Evolutionary conservation across 2,797 vertebrate species (phyloP), one percentile per base, ranked within the genome.

Genomic region (Thamnophis elegans): DNA sequence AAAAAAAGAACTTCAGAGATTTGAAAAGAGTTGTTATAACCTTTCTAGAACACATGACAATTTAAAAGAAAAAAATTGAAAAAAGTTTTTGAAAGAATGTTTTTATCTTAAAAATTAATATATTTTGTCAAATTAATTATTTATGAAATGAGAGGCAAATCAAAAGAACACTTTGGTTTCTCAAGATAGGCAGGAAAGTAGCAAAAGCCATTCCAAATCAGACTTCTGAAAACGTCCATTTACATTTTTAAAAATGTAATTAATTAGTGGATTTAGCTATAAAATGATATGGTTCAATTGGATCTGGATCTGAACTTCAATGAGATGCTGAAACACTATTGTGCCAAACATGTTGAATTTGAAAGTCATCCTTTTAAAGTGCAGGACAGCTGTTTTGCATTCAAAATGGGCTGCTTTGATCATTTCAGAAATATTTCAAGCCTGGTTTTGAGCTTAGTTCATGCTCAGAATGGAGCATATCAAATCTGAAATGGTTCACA

Each of bases 31-130:
- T 26, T 92, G 54, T n/a, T 92, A 91, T 90, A 94, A 1, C 91
- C 36, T 92, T 88, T 92, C 53, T 3, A 87, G 55, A 0, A 13
- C 12, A 51, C 26, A 60, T n/a, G 87, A 3, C 65, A 32, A 36
- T 32, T 68, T 82, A 73, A 56, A 0, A 0, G n/a, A 89, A 25
- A 56, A 5, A 51, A 51, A 7, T 20, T 78, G 1, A 54, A n/a
- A 90, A 32, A 58, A 22, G 56, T 10, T 87, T 94, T 94, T 11
- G 59, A 85, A 92, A 93, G 54, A 88, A 22, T 22, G 3, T 18
- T 32, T 82, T 82, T 82, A 47, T 47, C 42, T 54, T 26, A 36
- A 73, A 91, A 91, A 85, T 3, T 55, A 2, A 4, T 87, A 88
- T 8, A 5, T 82, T 25, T 3, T 68, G 32, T 20, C 18, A 90